Evolutionary conservation across 2,888 invertebrate genomes (phyloP), one percentile per base, ranked within the genome.

Genomic region (Caradrina clavipalpis): DNA sequence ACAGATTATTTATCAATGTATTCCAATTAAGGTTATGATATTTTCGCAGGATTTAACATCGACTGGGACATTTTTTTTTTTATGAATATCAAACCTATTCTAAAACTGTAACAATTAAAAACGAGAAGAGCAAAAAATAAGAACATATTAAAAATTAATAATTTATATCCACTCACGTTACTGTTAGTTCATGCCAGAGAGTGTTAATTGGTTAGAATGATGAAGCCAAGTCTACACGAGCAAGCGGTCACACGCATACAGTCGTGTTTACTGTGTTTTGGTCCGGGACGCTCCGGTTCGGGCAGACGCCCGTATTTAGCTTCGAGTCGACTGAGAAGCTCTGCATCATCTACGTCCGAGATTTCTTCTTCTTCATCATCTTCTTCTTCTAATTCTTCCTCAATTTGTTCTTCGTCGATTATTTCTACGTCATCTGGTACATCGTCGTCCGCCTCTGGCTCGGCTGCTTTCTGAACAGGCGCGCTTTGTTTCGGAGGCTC

Each of bases 301-400:
- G 97, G 97, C 64, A 98, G 90, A 78, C 97, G 97, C 61, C 98
- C 98, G 89, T 98, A 98, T 95, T 97, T 97, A 35, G 97, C 97
- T 88, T 98, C 98, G 68, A 98, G 92, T 78, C 97, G 96, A 85
- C 95, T 97, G 83, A 98, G 94, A 57, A 98, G 92, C 76, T 98
- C 97, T 8, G 96, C 96, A 87, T 98, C 98, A 86, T 97, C 97
- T 1, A 97, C 97, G 81, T 97, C 97, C 0, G 97, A 97, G 80
- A 96, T 95, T 66, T 96, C 96, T 72, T 96, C 96, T 72, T 96
- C 96, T 2, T 96, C 96, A 60, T 94, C 94, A 58, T 93, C 94
- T 69, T 92, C 91, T 54, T 96, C 96, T 95, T 82, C 83, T 19
- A 95, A 91, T 77, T 96, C 96, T 78, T 95, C 95, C 31, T 95